Base-by-base conservation (phyloP, 1,140 invertebrate species). In the Marisa cornuarietis region DNA sequence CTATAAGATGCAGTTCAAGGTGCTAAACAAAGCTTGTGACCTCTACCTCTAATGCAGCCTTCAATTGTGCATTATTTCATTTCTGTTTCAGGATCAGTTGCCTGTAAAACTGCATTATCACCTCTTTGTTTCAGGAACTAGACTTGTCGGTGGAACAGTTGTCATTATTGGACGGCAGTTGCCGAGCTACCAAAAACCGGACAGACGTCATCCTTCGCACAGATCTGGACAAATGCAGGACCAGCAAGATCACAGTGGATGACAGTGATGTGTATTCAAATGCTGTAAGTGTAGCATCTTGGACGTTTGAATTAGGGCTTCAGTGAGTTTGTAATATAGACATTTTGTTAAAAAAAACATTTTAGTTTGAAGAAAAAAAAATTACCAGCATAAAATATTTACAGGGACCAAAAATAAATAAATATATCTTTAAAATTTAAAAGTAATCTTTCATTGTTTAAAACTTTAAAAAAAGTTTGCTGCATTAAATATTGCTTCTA, bases 101-200 rank as follows among this genome's bases (percentile, higher is more conserved):
- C 63, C 22, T 20, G 26, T n/a, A 61, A 81, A 76, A 71, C 66
- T 71, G 22, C 71, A 22, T 20, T 78, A 52, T 18, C 22, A 26
- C 61, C 24, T 65, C 22, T 65, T 69, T 72, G 31, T 81, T 79
- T 0, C 79, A 85, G 84, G 81, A 80, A 65, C 80, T 80, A 74
- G 82, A 78, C 24, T 69, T 85, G 1, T 61, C 79, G 16, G 78
- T 79, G 7, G 75, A 84, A 24, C 84, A 85, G 83, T 58, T 85
- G 22, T 80, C 84, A n/a, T 76, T 85, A 10, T 51, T 83, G 51
- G 82, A 82, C 69, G 61, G 76, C 54, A 18, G 42, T 7, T 85
- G 84, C 72, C 76, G 51, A 42, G 81, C 83, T 4, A 79, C 63
- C 6, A 52, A 79, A 31, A 83, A 85, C 76, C 24, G 74, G 22